phyloP scores from a whole-genome alignment of 2,888 invertebrate genomes.

The Azorinus chamasolen region DNA sequence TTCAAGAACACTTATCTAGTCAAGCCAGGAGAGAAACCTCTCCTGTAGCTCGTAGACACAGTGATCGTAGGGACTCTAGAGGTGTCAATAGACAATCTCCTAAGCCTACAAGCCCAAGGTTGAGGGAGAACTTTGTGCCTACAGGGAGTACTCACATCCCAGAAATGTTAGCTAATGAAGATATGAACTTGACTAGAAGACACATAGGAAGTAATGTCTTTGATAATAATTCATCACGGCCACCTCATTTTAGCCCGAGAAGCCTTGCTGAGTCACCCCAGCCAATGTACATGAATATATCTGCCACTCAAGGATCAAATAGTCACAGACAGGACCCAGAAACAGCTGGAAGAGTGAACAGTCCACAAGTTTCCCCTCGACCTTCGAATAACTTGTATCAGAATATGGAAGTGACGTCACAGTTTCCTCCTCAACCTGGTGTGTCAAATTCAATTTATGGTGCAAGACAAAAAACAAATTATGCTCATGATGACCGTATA shows the following conservation, averaged over 20 bases:
- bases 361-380: not conserved
- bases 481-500: not conserved
- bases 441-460: constrained; percentile 3
- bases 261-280: too few species aligned
- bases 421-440: too few species aligned
- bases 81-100: not conserved
- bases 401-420: too few species aligned
- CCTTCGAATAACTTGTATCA: too few species aligned
- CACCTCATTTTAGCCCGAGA: not conserved
- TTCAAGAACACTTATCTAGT: constrained; percentile 42
- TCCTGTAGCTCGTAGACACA: constrained; percentile 1
- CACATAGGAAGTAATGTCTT: not conserved
- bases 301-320: not conserved
- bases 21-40: constrained; percentile 23
- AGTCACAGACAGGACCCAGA: too few species aligned
- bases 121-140: constrained; percentile 29
- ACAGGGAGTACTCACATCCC: constrained; percentile 40
- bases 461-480: constrained; percentile 24
- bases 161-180: constrained; percentile 51
- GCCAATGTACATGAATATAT: too few species aligned
- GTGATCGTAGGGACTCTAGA: constrained; percentile 29
- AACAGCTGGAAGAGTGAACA: not conserved
- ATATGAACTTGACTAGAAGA: not conserved
- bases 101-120: constrained; percentile 16
- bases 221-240: not conserved